Evolutionary conservation across 2,888 invertebrate species (phyloP), one percentile per base, ranked within the genome.

Genomic region (Athalia rosae): DNA sequence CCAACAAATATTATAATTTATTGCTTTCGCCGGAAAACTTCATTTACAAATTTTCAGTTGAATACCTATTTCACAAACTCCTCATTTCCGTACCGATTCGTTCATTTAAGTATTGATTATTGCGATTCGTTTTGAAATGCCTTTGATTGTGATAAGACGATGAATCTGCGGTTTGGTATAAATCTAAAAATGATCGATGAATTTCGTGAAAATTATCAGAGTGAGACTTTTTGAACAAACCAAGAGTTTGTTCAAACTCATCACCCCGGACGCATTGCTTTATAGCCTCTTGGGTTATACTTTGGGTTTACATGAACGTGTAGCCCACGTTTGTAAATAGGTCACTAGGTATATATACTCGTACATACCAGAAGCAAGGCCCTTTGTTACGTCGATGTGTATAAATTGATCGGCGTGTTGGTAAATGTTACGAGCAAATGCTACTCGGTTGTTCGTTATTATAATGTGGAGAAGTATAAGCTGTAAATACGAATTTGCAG

Each of bases 341-440:
- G 86, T 86, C 84, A 86, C 81, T 85, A 81, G 83, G 83, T 83
- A 80, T 76, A 67, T 77, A 71, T 61, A 4, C 13, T 13, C 76
- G 78, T 79, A 80, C 28, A 28, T 63, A 73, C 74, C 77, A 77
- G 73, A 78, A 80, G 74, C 77, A 63, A 76, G 79, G 73, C 79
- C 80, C 82, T 81, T 83, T 82, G 82, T 61, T 74, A 61, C 74
- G 45, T 61, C 8, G n/a, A 43, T 61, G 61, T 74, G 47, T 74
- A 41, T 62, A 6, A 48, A 74, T 47, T 74, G 28, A 48, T 82
- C 80, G 79, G 74, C 56, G 64, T 59, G 58, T 66, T 77, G 76
- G 66, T 77, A 11, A 56, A 77, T 59, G 62, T 48, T 69, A 7
- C 61, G 45, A 56, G 53, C 9, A 64, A 64, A 76, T 9, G 62